Conservation (phyloP, 92 coral and sea anemone species). For the Parazoanthus swiftii region DNA sequence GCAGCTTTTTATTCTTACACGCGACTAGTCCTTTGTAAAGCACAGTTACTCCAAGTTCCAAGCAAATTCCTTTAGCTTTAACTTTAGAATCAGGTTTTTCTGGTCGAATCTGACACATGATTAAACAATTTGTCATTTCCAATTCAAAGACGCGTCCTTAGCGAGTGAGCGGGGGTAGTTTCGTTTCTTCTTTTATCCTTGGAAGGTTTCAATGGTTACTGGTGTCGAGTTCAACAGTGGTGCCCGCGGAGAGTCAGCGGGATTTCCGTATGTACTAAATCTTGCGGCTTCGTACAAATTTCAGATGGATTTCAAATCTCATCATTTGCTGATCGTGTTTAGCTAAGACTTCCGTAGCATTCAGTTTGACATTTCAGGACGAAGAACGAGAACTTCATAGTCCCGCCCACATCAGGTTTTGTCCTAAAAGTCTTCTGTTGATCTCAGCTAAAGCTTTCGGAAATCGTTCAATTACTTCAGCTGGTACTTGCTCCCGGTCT, state of each 20-base stretch:
- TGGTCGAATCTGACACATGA: background rate
- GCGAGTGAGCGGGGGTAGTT: background rate
- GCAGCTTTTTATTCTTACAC: background rate
- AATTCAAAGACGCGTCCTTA: constrained; percentile 10
- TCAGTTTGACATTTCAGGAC: background rate
- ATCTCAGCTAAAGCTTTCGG: constrained; percentile 23
- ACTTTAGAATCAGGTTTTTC: too few relatives aligned
- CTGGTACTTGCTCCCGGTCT: background rate
- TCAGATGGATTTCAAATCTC: background rate
- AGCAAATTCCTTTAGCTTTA: too few relatives aligned
- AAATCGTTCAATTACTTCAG: constrained; percentile 14
- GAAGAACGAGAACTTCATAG: background rate
- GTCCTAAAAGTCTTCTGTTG: constrained; percentile 28
- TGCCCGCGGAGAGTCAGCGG: background rate
- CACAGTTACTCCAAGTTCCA: background rate
- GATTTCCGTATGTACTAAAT: background rate
- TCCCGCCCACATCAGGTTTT: constrained; percentile 28
- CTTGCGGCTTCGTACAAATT: background rate
- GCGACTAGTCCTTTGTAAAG: background rate
- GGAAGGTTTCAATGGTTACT: background rate
- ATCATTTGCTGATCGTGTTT: background rate
- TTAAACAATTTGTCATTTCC: background rate
- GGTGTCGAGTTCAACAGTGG: background rate
- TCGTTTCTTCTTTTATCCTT: background rate
- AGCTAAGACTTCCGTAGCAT: background rate